Percentiles rank a stretch among this genome's conserved stretches.
phyloP scores from a whole-genome alignment of 2,888 invertebrate species.

The Leistus spinibarbis region DNA sequence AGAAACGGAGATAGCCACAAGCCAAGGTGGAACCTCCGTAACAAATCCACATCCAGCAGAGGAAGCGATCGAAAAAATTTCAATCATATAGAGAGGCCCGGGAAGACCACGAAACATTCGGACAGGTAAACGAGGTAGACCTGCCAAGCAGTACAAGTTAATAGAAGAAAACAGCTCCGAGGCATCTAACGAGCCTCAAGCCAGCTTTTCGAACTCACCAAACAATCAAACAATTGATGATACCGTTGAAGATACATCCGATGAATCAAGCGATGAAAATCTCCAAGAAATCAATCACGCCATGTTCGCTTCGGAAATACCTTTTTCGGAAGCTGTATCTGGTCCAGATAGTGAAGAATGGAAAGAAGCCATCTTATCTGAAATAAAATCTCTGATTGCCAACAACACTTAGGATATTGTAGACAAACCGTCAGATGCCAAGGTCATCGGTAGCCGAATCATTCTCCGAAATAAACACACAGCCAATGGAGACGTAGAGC shows the following conservation, averaged over 20 bases:
- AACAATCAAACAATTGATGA: not conserved
- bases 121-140: conserved; percentile 18
- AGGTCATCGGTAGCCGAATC: no score
- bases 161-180: not conserved
- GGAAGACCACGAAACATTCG: conserved; percentile 19
- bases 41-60: not conserved
- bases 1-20: no score
- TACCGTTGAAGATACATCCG: not conserved
- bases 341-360: conserved; percentile 38
- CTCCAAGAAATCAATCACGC: not conserved
- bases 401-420: conserved; percentile 36
- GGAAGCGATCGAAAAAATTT: not conserved
- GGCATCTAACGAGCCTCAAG: not conserved
- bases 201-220: not conserved
- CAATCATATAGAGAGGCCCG: conserved; percentile 13
- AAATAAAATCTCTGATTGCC: conserved; percentile 8
- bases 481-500: no score
- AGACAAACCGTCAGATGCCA: conserved; percentile 24
- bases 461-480: no score
- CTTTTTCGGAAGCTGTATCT: conserved; percentile 22
- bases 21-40: not conserved
- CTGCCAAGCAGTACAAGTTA: conserved; percentile 27
- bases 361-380: conserved; percentile 27
- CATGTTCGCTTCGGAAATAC: conserved; percentile 12
- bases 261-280: not conserved